A percentile compares a stretch with the other conserved stretches of the same genome.
Evolutionary conservation across 35 echinoderm and acorn worm genomes (phyloP).

Genomic region (Diadema setosum): DNA sequence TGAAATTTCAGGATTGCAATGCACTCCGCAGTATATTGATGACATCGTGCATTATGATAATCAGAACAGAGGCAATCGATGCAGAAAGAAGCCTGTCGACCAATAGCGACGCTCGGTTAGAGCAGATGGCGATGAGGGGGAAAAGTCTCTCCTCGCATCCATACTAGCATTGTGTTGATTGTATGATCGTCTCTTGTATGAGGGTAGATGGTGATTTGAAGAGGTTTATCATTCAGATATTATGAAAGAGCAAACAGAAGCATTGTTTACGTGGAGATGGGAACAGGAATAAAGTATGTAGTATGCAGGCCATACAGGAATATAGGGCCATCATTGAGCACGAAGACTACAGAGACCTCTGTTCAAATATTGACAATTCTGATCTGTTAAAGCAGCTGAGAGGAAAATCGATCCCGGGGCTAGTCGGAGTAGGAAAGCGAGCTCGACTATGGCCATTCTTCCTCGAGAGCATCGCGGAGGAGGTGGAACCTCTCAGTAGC

Average conservation of each 20-base stretch:
- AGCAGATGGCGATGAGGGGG: not conserved
- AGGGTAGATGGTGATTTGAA: no score
- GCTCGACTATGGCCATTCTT: constrained; percentile 19
- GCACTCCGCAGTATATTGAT: no score
- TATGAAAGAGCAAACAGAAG: no score
- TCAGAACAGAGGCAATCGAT: not conserved
- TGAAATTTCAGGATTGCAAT: no score
- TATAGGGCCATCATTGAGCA: constrained; percentile 29
- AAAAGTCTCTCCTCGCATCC: no score
- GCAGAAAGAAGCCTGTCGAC: not conserved
- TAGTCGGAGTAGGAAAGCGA: not conserved
- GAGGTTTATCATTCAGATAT: no score
- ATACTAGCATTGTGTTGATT: no score
- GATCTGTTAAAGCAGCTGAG: not conserved
- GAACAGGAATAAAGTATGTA: not conserved
- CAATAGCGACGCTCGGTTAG: not conserved
- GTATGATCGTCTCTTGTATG: no score
- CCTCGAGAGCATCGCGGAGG: constrained; percentile 47
- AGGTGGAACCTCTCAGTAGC: constrained; percentile 1
- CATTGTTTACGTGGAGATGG: no score
- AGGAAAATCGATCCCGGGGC: not conserved
- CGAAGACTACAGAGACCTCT: constrained; percentile 48
- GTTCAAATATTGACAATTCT: not conserved
- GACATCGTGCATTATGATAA: not conserved
- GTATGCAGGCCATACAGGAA: constrained; percentile 19